A percentile compares a stretch with the other conserved stretches of the same genome.
These are phyloP conservation scores for Phaetusa simplex DNA, from an alignment of 2,113 vertebrate genomes.

Conservation along the genomic window DNA sequence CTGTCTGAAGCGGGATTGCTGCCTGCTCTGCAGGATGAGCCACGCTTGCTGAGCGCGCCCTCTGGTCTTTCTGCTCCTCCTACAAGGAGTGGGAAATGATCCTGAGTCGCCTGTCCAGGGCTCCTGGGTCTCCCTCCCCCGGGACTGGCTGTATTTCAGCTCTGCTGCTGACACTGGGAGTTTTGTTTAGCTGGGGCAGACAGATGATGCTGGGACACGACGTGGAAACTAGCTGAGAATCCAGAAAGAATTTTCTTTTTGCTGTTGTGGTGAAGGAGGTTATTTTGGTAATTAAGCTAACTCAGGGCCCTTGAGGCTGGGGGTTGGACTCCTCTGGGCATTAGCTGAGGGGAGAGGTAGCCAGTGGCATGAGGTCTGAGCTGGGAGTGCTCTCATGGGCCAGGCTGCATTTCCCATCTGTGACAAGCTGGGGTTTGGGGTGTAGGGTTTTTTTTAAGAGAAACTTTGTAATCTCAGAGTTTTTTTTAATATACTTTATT, in stretches of 20 bases:
- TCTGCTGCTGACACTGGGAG: background rate
- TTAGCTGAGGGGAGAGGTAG: background rate
- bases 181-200: background rate
- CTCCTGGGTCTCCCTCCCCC: background rate
- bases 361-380: background rate
- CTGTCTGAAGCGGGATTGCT: background rate
- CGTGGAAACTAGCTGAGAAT: background rate
- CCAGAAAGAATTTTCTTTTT: background rate
- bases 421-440: background rate
- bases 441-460: background rate
- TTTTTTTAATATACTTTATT: background rate
- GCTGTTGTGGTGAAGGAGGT: background rate
- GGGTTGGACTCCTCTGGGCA: background rate
- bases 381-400: fast-evolving
- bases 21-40: background rate
- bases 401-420: background rate
- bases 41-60: background rate
- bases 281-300: background rate
- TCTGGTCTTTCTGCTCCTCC: background rate
- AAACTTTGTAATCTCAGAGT: background rate
- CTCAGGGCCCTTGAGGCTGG: background rate
- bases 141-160: background rate
- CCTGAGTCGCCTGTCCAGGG: fast-evolving
- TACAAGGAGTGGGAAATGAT: background rate
- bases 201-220: background rate